A percentile compares a stretch with the other conserved stretches of the same genome.
These are phyloP conservation scores for Drosophila busckii DNA, from an alignment of 1,140 invertebrate species.

Conservation along the genomic window DNA sequence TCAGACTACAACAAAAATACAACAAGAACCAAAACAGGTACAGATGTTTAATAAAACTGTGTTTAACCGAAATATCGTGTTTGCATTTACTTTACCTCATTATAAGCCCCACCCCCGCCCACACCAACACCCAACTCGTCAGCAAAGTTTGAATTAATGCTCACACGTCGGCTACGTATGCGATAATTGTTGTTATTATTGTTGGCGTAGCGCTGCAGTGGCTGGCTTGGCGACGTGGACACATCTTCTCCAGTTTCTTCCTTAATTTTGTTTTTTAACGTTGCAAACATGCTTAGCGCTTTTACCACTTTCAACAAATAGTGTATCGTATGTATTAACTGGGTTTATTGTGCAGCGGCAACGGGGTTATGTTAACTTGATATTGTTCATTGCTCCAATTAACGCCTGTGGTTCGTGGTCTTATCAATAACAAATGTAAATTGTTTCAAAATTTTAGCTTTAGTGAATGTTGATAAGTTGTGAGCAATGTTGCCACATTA, in stretches of 20 bases:
- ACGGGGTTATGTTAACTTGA: constrained; percentile 1
- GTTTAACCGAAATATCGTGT: constrained; percentile 23
- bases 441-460: constrained; percentile 50
- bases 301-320: constrained; percentile 11
- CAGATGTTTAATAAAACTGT: constrained; percentile 35
- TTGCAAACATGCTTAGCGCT: constrained; percentile 81
- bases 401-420: constrained; percentile 32
- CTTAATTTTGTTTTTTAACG: constrained; percentile 86
- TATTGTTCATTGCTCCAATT: constrained; percentile 45
- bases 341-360: constrained; percentile 24
- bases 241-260: constrained; percentile 87
- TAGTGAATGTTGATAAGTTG: neutral
- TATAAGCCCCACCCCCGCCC: constrained; percentile 33
- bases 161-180: constrained; percentile 81
- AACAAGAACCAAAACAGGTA: constrained; percentile 11
- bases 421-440: constrained; percentile 66
- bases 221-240: constrained; percentile 52
- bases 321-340: constrained; percentile 2
- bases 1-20: constrained; percentile 80
- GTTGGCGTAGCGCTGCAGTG: constrained; percentile 30
- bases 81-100: constrained; percentile 41
- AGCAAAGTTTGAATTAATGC: constrained; percentile 80
- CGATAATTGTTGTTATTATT: constrained; percentile 78
- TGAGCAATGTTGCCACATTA: neutral
- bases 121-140: constrained; percentile 52